These are phyloP conservation scores for Bombus sylvicola DNA, from an alignment of 1,140 invertebrate genomes.

Conservation along the genomic window DNA sequence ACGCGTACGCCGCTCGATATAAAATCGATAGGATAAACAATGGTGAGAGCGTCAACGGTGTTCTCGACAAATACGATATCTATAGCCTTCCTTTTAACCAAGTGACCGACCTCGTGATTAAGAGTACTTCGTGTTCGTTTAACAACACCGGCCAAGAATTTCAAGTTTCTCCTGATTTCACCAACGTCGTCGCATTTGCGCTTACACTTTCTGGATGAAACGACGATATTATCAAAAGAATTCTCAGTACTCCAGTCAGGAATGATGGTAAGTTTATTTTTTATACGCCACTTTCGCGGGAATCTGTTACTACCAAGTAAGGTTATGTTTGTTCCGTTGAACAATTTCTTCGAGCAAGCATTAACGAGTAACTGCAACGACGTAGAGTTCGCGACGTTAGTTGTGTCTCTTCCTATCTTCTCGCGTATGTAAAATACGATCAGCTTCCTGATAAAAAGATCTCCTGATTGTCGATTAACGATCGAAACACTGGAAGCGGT, in stretches of 20 bases:
- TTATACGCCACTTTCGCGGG: not conserved
- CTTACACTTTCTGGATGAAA: not conserved
- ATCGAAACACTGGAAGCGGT: not conserved
- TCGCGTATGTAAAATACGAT: not conserved
- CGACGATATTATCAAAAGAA: not conserved
- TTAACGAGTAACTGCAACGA: not conserved
- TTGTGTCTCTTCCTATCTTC: not conserved
- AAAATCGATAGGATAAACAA: not conserved
- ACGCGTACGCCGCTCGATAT: not conserved
- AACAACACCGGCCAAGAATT: slow-evolving; percentile 5
- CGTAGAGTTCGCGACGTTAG: not conserved
- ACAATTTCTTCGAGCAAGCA: not conserved
- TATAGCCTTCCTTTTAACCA: not conserved
- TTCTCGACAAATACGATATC: not conserved
- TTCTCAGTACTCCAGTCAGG: not conserved
- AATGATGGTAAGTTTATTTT: not conserved
- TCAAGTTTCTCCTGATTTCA: not conserved
- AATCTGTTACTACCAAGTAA: not conserved
- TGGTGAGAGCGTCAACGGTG: not conserved
- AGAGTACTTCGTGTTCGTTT: not conserved
- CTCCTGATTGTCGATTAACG: not conserved
- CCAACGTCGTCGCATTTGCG: not conserved
- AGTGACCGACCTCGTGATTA: no score
- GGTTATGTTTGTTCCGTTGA: not conserved
- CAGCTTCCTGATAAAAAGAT: not conserved